A percentile compares a stretch with the other conserved stretches of the same genome.
These are phyloP conservation scores for Ailurus styani DNA, from an alignment of 2,113 vertebrate species.

Conservation along the genomic window DNA sequence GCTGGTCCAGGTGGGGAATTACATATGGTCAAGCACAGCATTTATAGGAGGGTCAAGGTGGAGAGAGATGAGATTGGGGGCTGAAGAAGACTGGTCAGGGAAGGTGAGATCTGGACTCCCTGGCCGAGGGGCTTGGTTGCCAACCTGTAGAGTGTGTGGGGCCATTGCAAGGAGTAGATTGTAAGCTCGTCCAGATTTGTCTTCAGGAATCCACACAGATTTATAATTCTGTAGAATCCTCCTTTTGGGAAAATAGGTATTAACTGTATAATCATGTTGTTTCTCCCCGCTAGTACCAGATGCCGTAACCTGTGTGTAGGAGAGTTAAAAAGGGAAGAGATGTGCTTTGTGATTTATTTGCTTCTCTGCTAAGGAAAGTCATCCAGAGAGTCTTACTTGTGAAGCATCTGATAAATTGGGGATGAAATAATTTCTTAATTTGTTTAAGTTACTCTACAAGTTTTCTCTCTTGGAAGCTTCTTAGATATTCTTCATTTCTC, in stretches of 20 bases:
- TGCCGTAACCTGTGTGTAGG: neutral
- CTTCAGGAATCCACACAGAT: neutral
- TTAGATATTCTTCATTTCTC: neutral
- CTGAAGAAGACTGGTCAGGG: neutral
- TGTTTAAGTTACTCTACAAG: neutral
- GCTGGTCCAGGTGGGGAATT: neutral
- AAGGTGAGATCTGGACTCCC: too few species aligned
- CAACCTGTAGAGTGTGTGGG: neutral
- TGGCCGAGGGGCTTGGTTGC: neutral
- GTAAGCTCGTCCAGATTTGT: neutral
- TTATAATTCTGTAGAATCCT: neutral
- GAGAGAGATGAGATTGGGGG: neutral
- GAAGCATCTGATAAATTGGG: neutral
- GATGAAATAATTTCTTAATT: neutral
- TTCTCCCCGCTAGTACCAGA: neutral
- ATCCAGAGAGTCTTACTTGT: neutral
- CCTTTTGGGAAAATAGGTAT: neutral
- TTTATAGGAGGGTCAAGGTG: accelerated
- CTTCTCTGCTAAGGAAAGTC: neutral
- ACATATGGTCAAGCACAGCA: neutral
- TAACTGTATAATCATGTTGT: neutral
- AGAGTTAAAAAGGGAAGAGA: neutral
- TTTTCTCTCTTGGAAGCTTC: neutral
- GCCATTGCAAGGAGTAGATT: neutral
- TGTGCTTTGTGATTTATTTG: neutral